Conservation (phyloP, 2,797 vertebrate species). For the Merluccius polli region DNA sequence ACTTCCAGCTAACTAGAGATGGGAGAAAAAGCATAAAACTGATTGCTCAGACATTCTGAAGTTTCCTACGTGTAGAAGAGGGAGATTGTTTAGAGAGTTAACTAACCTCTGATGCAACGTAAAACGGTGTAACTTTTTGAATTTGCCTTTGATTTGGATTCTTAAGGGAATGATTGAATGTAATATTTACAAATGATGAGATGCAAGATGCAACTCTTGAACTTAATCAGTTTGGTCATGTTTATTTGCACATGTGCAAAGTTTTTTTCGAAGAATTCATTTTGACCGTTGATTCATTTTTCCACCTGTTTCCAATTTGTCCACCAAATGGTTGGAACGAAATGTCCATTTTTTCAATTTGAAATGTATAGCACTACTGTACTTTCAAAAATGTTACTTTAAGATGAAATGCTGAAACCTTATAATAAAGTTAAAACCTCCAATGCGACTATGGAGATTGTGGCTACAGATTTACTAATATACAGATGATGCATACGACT, state of each 20-base stretch:
- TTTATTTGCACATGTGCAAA: too few species aligned
- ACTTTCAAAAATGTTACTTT: too few species aligned
- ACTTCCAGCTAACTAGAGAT: neutral
- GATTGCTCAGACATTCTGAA: neutral
- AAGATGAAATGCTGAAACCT: neutral
- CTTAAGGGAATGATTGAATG: neutral
- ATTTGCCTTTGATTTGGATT: neutral
- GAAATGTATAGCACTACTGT: too few species aligned
- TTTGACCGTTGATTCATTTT: neutral
- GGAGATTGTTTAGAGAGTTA: neutral
- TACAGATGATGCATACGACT: neutral
- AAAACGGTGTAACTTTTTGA: neutral
- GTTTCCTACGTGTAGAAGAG: neutral
- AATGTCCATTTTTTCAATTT: neutral
- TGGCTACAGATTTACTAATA: neutral
- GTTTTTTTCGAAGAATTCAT: too few species aligned
- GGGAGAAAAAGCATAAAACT: neutral
- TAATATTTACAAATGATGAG: too few species aligned
- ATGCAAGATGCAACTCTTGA: too few species aligned
- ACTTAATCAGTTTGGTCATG: too few species aligned
- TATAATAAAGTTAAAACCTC: neutral
- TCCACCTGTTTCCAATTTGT: neutral
- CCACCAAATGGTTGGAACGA: neutral
- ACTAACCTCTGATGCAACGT: too few species aligned
- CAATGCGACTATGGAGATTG: neutral